Percentiles rank a stretch among this genome's conserved stretches.
phyloP scores from a whole-genome alignment of 2,888 invertebrate species.

The Cataglyphis rosenhaueri region DNA sequence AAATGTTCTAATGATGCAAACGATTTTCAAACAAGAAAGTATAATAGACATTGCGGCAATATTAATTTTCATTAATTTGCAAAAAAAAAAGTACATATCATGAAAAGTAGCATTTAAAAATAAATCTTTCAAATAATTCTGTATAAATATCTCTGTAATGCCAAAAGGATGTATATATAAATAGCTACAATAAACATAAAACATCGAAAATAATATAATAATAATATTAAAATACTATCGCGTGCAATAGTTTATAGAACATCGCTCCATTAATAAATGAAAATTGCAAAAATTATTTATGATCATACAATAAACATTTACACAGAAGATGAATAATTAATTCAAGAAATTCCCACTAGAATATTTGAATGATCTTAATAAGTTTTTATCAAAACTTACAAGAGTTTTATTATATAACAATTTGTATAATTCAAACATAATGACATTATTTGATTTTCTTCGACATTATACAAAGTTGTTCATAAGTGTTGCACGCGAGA shows the following conservation, averaged over 20 bases:
- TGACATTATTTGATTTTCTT: background rate
- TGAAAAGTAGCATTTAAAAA: background rate
- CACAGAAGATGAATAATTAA: background rate
- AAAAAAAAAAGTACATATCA: background rate
- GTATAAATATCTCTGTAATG: background rate
- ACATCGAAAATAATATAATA: background rate
- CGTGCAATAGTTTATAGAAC: background rate
- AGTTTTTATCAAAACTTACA: background rate
- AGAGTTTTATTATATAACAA: background rate
- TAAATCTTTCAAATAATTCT: background rate
- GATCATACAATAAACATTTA: background rate
- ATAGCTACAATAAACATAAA: background rate
- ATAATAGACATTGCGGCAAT: background rate
- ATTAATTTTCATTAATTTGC: background rate
- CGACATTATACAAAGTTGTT: background rate
- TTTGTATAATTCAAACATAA: background rate
- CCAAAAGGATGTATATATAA: conserved; percentile 7
- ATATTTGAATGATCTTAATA: background rate
- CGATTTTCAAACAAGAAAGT: conserved; percentile 4
- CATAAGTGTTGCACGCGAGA: conserved; percentile 6
- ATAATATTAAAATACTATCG: conserved; percentile 18
- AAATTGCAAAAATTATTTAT: background rate
- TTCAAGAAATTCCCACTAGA: background rate
- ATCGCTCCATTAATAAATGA: background rate
- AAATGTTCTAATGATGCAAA: background rate